A percentile compares a stretch with the other conserved stretches of the same genome.
phyloP scores from a whole-genome alignment of 1,140 invertebrate genomes.

The Eumeta japonica region DNA sequence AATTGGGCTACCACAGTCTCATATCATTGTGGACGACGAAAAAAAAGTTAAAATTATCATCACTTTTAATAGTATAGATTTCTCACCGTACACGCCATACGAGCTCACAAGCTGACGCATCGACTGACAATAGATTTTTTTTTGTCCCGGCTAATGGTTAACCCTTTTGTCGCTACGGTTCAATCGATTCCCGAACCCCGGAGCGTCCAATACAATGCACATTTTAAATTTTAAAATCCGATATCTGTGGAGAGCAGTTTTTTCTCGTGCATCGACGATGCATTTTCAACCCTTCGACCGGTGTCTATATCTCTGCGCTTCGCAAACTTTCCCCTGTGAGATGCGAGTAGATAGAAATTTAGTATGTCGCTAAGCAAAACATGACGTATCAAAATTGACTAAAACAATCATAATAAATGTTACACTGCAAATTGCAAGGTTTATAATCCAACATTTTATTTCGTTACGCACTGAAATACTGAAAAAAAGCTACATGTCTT shows the following conservation, averaged over 20 bases:
- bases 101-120: conserved; percentile 37
- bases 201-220: conserved; percentile 48
- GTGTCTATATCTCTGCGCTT: conserved; percentile 25
- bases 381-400: conserved; percentile 5
- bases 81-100: too few relatives aligned
- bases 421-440: neutral
- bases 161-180: conserved; percentile 41
- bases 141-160: conserved; percentile 46
- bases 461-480: too few relatives aligned
- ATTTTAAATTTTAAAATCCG: conserved; percentile 59
- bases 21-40: too few relatives aligned
- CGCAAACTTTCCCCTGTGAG: conserved; percentile 30
- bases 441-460: neutral
- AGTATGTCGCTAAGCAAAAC: too few relatives aligned
- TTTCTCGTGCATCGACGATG: conserved; percentile 48
- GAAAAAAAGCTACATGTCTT: too few relatives aligned
- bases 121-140: conserved; percentile 35
- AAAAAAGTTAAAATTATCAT: too few relatives aligned
- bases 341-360: too few relatives aligned
- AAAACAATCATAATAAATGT: neutral
- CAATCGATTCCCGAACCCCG: conserved; percentile 53
- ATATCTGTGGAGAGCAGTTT: conserved; percentile 41
- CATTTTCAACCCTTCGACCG: conserved; percentile 54
- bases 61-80: too few relatives aligned
- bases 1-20: too few relatives aligned